Evolutionary conservation across 2,888 invertebrate genomes (phyloP).

Genomic region (Hemicrepidius hirtus): DNA sequence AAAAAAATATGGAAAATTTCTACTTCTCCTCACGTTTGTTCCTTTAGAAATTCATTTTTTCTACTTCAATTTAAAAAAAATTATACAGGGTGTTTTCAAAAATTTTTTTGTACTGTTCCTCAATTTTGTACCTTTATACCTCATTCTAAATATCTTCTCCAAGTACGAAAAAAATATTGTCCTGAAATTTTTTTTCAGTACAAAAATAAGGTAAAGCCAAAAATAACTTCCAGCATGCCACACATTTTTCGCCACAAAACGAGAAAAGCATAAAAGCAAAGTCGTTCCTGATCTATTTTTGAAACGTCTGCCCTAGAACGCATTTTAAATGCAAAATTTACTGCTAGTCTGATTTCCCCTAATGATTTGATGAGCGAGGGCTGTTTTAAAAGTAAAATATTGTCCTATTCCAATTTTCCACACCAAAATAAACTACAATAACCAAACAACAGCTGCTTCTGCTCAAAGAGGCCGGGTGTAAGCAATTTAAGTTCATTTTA

Average conservation of each 20-base stretch:
- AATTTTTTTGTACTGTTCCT: too few relatives aligned
- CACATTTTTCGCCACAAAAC: conserved; percentile 23
- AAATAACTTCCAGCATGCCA: conserved; percentile 2
- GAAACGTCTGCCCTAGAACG: not conserved
- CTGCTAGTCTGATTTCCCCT: conserved; percentile 1
- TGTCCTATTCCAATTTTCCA: conserved; percentile 33
- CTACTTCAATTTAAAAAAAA: too few relatives aligned
- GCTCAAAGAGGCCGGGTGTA: conserved; percentile 9
- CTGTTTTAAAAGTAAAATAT: conserved; percentile 28
- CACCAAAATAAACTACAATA: conserved; percentile 11
- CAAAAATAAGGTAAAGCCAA: conserved; percentile 3
- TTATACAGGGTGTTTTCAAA: too few relatives aligned
- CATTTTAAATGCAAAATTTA: too few relatives aligned
- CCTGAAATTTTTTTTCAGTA: not conserved
- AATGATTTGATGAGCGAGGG: not conserved
- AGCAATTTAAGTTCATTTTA: not conserved
- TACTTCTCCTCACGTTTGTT: too few relatives aligned
- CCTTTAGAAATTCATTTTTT: too few relatives aligned
- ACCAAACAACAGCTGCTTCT: conserved; percentile 24
- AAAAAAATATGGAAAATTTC: too few relatives aligned
- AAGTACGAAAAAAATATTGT: too few relatives aligned
- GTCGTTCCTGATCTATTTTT: not conserved
- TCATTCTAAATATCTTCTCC: too few relatives aligned
- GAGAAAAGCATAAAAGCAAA: not conserved
- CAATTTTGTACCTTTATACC: too few relatives aligned